These are phyloP conservation scores for Phenacoccus solenopsis DNA, from an alignment of 1,140 invertebrate species.

Conservation along the genomic window DNA sequence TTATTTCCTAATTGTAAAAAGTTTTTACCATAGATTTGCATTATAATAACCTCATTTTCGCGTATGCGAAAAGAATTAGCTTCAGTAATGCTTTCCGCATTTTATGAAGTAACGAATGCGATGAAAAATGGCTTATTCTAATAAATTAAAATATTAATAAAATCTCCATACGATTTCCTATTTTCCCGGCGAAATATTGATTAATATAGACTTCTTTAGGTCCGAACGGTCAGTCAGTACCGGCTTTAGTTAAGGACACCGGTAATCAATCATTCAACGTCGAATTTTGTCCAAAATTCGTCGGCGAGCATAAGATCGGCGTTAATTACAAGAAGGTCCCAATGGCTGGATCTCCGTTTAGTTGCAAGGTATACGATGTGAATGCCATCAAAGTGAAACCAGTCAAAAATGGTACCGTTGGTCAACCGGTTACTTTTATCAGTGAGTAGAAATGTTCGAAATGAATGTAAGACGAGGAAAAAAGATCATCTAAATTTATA, in stretches of 20 bases:
- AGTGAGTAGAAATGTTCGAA: conserved; percentile 46
- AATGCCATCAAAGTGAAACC: conserved; percentile 88
- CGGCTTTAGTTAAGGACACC: conserved; percentile 70
- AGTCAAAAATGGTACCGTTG: conserved; percentile 76
- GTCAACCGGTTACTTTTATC: conserved; percentile 86
- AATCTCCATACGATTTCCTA: background rate
- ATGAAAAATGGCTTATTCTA: background rate
- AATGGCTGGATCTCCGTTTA: conserved; percentile 77
- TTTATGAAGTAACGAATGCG: background rate
- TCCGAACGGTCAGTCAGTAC: conserved; percentile 72
- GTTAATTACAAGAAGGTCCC: conserved; percentile 63
- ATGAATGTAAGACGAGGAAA: background rate
- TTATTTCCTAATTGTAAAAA: no score
- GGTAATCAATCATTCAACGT: conserved; percentile 58
- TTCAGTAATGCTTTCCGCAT: background rate
- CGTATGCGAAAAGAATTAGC: no score
- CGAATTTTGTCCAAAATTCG: conserved; percentile 70
- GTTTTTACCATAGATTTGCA: no score
- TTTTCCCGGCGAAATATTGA: conserved; percentile 6
- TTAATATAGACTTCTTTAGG: conserved; percentile 39
- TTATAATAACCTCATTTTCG: no score
- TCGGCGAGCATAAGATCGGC: conserved; percentile 81
- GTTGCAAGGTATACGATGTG: conserved; percentile 90
- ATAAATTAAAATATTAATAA: background rate
- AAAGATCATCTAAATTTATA: background rate